Conservation (phyloP, 2,888 invertebrate species). For the Caenorhabditis imperialis region DNA sequence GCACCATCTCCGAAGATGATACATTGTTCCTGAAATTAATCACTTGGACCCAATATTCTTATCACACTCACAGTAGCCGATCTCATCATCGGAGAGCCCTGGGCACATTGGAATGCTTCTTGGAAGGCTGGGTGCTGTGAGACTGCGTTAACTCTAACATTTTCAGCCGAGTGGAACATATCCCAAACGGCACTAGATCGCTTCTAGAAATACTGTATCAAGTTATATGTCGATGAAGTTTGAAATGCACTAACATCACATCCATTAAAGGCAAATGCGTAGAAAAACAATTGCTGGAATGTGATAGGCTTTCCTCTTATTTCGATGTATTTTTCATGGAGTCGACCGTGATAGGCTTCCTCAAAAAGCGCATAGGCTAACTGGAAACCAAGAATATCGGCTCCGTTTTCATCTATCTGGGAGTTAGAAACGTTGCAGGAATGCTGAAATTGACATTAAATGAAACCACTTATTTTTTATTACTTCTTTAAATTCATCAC, state of each 20-base stretch:
- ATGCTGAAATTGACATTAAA: background rate
- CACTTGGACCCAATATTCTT: no score
- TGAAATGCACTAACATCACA: no score
- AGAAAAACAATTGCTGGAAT: no score
- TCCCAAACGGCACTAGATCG: no score
- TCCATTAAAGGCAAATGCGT: no score
- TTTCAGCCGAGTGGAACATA: constrained; percentile 12
- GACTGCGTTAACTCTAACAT: constrained; percentile 6
- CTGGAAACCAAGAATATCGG: constrained; percentile 6
- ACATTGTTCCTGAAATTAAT: constrained; percentile 18
- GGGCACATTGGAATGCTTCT: constrained; percentile 18
- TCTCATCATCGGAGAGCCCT: constrained; percentile 13
- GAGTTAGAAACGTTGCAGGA: background rate
- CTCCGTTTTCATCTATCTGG: constrained; percentile 15
- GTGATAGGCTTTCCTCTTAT: no score
- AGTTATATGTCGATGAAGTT: no score
- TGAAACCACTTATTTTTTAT: background rate
- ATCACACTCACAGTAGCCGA: no score
- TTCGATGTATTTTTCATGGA: no score
- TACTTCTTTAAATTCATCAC: constrained; percentile 13
- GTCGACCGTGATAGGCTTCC: no score
- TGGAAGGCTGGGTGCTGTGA: constrained; percentile 13
- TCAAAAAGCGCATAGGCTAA: background rate
- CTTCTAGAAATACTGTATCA: no score
- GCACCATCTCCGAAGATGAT: constrained; percentile 15